Evolutionary conservation across 2,888 invertebrate species (phyloP), one percentile per base, ranked within the genome.

Genomic region (Clostera curtula): DNA sequence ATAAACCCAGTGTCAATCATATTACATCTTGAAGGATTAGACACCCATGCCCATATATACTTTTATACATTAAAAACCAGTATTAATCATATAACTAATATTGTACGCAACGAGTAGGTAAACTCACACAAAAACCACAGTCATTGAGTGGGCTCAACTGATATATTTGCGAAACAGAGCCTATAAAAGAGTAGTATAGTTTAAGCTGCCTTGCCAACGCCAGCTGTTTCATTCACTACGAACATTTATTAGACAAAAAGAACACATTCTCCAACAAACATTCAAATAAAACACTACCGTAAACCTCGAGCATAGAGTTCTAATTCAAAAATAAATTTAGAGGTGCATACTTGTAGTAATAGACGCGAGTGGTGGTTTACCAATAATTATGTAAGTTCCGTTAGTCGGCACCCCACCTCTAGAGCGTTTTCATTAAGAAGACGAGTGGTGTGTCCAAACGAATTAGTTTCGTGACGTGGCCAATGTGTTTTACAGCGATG

Each of bases 321-420:
- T 29, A 36, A 33, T 11, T 40, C 1, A 3, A 11, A 12, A 31
- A 14, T 7, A 2, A 1, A 9, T 3, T 12, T 8, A 2, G 25
- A 7, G 9, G 17, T 9, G 22, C 12, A 23, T 31, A 29, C 27
- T 26, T 17, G 11, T 22, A 27, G 9, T 20, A 18, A 16, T 27
- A 18, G 17, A 28, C 39, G 29, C 8, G 16, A 28, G 29, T 19
- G 33, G 20, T 34, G 48, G 50, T 54, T 64, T 61, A 61, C 55
- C 56, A 67, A 67, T 67, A 65, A 69, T 70, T 70, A 68, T 60
- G 60, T 67, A 66, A 69, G 63, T 54, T 59, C 61, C 61, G 62
- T 63, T 68, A 63, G 56, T 56, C 49, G 44, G 41, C 39, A 49
- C 51, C 50, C 56, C 59, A 58, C 60, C 60, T 57, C 50, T 40